Percentiles rank a stretch among this genome's conserved stretches.
phyloP scores from a whole-genome alignment of 2,888 invertebrate species.

The Nomada hirtipes region DNA sequence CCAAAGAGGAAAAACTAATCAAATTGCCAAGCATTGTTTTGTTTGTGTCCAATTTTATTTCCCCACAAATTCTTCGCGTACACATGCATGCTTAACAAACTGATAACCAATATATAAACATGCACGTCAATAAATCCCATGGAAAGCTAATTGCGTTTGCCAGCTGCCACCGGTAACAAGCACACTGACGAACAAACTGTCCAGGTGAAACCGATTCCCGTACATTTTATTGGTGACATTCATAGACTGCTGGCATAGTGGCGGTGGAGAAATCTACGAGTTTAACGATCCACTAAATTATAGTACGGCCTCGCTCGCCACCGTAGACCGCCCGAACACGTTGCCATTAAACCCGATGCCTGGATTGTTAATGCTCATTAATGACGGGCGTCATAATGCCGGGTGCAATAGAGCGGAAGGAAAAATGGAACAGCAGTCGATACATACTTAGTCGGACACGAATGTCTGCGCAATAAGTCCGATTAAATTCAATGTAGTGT shows the following conservation, averaged over 20 bases:
- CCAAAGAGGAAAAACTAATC: no score
- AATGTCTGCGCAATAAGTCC: slow-evolving; percentile 31
- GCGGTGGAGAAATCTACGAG: slow-evolving; percentile 49
- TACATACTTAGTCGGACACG: slow-evolving; percentile 21
- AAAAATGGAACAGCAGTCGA: slow-evolving; percentile 42
- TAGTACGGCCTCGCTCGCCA: slow-evolving; percentile 29
- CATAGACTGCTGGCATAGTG: slow-evolving; percentile 8
- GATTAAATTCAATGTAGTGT: not conserved
- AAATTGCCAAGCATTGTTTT: no score
- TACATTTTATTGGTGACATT: slow-evolving; percentile 43
- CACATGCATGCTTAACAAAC: no score
- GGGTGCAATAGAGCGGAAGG: slow-evolving; percentile 25
- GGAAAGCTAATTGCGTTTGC: not conserved
- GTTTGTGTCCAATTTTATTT: not conserved
- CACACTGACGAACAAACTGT: slow-evolving; percentile 20
- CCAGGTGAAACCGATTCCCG: slow-evolving; percentile 23
- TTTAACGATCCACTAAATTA: slow-evolving; percentile 66
- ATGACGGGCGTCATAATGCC: slow-evolving; percentile 49
- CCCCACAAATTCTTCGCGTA: no score
- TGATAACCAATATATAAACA: no score
- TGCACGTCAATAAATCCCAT: no score
- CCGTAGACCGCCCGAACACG: slow-evolving; percentile 36
- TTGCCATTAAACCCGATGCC: slow-evolving; percentile 41
- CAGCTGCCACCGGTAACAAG: not conserved
- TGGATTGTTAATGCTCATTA: slow-evolving; percentile 61